Conservation (phyloP, 2,888 invertebrate species). For the Amphipoea lucens region DNA sequence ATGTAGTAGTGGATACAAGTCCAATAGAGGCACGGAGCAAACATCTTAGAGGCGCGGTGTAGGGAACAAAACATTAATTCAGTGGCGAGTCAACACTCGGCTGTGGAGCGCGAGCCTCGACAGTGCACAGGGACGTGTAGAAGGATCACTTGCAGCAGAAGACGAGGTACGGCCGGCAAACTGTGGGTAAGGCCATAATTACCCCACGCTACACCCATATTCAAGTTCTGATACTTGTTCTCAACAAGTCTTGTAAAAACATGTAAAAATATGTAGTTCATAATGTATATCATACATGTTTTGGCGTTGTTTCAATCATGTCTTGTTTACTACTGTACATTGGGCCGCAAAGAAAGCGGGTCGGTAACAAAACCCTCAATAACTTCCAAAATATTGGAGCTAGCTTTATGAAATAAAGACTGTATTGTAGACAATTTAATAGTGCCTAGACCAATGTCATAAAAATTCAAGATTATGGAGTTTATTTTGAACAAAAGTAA, state of each 20-base stretch:
- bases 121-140: slow-evolving; percentile 19
- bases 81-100: slow-evolving; percentile 68
- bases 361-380: no score
- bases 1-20: slow-evolving; percentile 18
- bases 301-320: not conserved
- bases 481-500: no score
- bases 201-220: no score
- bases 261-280: not conserved
- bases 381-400: no score
- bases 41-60: slow-evolving; percentile 47
- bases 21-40: slow-evolving; percentile 18
- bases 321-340: not conserved
- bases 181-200: not conserved
- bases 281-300: not conserved
- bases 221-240: not conserved
- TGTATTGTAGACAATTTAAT: no score
- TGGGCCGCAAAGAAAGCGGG: no score
- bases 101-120: slow-evolving; percentile 49
- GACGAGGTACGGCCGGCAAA: not conserved
- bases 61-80: slow-evolving; percentile 66
- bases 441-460: no score
- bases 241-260: not conserved
- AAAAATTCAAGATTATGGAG: no score
- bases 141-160: slow-evolving; percentile 3
- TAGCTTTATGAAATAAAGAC: no score